phyloP scores from a whole-genome alignment of 2,113 vertebrate genomes.

The Nothobranchius kuhntae region DNA sequence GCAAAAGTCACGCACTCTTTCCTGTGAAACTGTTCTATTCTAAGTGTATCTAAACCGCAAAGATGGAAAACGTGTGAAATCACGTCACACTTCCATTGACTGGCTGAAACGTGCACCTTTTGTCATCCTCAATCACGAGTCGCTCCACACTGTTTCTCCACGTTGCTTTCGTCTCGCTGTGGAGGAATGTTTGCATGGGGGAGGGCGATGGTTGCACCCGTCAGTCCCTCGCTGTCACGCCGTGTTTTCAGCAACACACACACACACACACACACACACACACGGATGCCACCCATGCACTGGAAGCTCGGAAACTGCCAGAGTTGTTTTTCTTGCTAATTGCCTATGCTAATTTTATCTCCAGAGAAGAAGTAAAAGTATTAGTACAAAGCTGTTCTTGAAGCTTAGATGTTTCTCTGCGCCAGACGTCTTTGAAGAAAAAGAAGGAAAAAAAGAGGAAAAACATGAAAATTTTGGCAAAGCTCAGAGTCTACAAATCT shows the following conservation, averaged over 20 bases:
- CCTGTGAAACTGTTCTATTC: slow-evolving; percentile 24
- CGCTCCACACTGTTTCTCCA: slow-evolving; percentile 24
- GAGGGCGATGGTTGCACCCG: slow-evolving; percentile 52
- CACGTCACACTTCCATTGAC: slow-evolving; percentile 23
- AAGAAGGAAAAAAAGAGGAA: neutral
- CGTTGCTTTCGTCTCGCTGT: slow-evolving; percentile 43
- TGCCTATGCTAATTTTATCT: slow-evolving; percentile 67
- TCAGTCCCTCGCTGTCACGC: slow-evolving; percentile 41
- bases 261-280: slow-evolving; percentile 14
- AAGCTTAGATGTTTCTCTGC: slow-evolving; percentile 52
- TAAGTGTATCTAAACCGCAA: slow-evolving; percentile 18
- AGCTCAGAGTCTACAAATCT: slow-evolving; percentile 7
- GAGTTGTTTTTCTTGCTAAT: slow-evolving; percentile 66
- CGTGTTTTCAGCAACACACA: slow-evolving; percentile 24
- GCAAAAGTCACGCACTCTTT: neutral
- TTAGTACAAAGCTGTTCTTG: slow-evolving; percentile 41
- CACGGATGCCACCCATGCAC: slow-evolving; percentile 39
- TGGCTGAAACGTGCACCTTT: slow-evolving; percentile 36
- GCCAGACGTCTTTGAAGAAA: slow-evolving; percentile 25
- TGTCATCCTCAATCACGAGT: slow-evolving; percentile 20
- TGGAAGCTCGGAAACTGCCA: slow-evolving; percentile 35
- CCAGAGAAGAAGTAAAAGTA: slow-evolving; percentile 50
- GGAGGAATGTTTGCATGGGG: slow-evolving; percentile 42
- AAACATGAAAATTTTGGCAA: neutral
- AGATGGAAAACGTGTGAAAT: slow-evolving; percentile 46